These are phyloP conservation scores for Apaloderma vittatum DNA, from an alignment of 2,113 vertebrate genomes.

Conservation along the genomic window DNA sequence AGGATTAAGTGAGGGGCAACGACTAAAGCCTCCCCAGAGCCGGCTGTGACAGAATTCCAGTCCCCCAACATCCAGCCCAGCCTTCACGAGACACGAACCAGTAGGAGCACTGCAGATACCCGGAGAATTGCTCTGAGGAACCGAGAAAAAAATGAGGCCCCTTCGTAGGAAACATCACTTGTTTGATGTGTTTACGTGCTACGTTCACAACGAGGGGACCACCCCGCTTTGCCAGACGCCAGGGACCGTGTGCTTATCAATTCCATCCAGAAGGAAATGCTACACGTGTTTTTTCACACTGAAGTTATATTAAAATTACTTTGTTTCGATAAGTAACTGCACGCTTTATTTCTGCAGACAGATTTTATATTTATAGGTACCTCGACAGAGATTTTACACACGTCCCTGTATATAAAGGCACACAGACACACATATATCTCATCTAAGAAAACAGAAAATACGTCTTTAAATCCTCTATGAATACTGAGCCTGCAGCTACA, in stretches of 20 bases:
- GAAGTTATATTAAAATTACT: background rate
- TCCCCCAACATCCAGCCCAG: background rate
- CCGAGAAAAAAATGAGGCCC: background rate
- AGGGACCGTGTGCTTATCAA: background rate
- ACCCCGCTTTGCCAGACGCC: fast-evolving
- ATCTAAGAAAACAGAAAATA: conserved; percentile 52
- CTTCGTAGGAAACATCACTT: fast-evolving
- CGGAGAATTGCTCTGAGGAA: background rate
- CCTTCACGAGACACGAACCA: fast-evolving
- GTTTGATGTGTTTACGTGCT: fast-evolving
- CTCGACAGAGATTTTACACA: background rate
- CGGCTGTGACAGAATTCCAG: background rate
- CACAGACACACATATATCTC: background rate
- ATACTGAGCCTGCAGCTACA: conserved; percentile 89
- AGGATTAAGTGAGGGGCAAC: background rate
- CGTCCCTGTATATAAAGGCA: background rate
- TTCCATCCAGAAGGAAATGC: background rate
- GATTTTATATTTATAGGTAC: background rate
- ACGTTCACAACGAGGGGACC: background rate
- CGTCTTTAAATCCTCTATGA: conserved; percentile 81
- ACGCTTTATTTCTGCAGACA: background rate
- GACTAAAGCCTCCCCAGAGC: background rate
- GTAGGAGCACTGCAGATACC: background rate
- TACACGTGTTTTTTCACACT: background rate
- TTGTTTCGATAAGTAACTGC: conserved; percentile 10